phyloP scores from a whole-genome alignment of 2,888 invertebrate genomes.

The Erpobdella octoculata region DNA sequence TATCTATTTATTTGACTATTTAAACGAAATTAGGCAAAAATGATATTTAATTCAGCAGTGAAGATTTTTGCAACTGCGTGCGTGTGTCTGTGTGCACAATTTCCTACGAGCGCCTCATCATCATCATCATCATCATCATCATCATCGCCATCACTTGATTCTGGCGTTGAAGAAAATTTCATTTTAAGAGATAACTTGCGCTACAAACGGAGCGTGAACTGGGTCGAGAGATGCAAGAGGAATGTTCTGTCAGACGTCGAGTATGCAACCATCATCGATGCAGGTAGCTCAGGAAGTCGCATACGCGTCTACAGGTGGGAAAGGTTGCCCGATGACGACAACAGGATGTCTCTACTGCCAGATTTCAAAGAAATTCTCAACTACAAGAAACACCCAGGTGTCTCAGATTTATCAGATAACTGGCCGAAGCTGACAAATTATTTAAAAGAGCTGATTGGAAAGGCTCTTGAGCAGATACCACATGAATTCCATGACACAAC shows the following conservation, averaged over 20 bases:
- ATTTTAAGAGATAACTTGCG: not conserved
- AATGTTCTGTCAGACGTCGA: not conserved
- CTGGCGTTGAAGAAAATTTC: not conserved
- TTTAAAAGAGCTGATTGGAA: slow-evolving; percentile 14
- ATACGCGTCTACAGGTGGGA: slow-evolving; percentile 28
- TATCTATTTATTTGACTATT: too few species aligned
- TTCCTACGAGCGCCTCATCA: too few species aligned
- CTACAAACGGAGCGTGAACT: not conserved
- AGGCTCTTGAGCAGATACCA: slow-evolving; percentile 23
- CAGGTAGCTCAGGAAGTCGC: slow-evolving; percentile 30
- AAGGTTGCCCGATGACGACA: not conserved
- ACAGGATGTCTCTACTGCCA: not conserved
- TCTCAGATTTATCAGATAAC: slow-evolving; percentile 23
- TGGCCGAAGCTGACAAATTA: slow-evolving; percentile 4
- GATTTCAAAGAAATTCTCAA: not conserved
- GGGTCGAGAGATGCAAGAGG: not conserved
- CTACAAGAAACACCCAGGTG: slow-evolving; percentile 16
- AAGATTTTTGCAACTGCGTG: too few species aligned
- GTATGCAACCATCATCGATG: slow-evolving; percentile 29
- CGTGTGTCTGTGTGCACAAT: too few species aligned
- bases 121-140: not conserved
- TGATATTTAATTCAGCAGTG: too few species aligned
- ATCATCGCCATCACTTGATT: not conserved
- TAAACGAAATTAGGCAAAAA: too few species aligned
- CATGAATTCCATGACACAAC: not conserved